A percentile compares a stretch with the other conserved stretches of the same genome.
These are phyloP conservation scores for Ormyrus rosae DNA, from an alignment of 2,888 invertebrate genomes.

Conservation along the genomic window DNA sequence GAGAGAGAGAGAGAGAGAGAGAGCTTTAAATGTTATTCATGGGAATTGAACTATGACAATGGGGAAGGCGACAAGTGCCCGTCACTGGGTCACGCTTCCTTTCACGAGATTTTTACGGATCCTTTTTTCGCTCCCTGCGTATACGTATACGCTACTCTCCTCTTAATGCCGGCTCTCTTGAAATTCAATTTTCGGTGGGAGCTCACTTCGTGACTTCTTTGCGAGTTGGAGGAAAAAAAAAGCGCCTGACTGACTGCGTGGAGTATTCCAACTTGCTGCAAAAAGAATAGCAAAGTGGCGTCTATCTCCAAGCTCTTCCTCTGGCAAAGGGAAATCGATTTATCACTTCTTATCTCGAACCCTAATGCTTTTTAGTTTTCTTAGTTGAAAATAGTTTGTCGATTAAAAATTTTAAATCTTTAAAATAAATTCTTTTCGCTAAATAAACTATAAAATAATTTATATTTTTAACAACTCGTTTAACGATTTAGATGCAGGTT, in stretches of 20 bases:
- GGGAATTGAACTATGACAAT: constrained; percentile 49
- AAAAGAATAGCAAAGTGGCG: too few relatives aligned
- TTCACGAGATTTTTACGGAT: background rate
- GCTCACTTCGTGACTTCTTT: too few relatives aligned
- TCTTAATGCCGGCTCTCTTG: background rate
- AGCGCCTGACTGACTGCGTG: too few relatives aligned
- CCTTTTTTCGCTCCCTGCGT: background rate
- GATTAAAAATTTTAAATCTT: too few relatives aligned
- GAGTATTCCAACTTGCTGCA: too few relatives aligned
- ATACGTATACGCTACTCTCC: background rate
- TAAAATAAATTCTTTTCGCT: too few relatives aligned
- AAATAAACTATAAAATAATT: background rate
- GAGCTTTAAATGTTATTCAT: constrained; percentile 49
- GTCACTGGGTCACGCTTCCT: constrained; percentile 19
- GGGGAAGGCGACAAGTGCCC: constrained; percentile 4
- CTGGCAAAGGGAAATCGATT: background rate
- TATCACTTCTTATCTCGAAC: background rate
- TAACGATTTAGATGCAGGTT: background rate
- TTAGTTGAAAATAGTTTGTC: too few relatives aligned
- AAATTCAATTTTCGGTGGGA: constrained; percentile 12
- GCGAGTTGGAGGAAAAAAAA: too few relatives aligned
- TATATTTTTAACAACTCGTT: background rate
- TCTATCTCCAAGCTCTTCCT: too few relatives aligned
- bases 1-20: background rate
- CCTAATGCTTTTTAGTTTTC: too few relatives aligned